Percentiles rank a stretch among this genome's conserved stretches.
Conservation (phyloP, 2,888 invertebrate genomes). For the Apantesis nais region DNA sequence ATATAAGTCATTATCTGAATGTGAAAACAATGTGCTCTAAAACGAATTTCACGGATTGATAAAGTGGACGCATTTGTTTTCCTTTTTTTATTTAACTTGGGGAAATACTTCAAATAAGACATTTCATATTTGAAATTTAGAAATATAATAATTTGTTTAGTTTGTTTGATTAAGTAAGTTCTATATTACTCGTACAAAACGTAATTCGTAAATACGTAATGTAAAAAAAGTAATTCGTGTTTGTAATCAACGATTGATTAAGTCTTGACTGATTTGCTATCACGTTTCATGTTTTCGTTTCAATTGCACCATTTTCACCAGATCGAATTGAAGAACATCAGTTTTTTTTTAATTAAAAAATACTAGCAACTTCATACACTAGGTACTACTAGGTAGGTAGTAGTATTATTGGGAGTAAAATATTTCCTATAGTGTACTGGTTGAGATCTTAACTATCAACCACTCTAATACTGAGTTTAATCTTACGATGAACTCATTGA, state of each 20-base stretch:
- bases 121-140: neutral
- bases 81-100: slow-evolving; percentile 17
- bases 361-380: too few relatives aligned
- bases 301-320: too few relatives aligned
- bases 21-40: slow-evolving; percentile 53
- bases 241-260: neutral
- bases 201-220: neutral
- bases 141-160: neutral
- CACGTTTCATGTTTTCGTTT: neutral
- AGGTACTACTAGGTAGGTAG: too few relatives aligned
- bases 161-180: neutral
- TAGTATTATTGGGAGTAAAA: too few relatives aligned
- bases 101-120: slow-evolving; percentile 1
- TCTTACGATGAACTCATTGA: too few relatives aligned
- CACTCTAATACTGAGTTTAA: too few relatives aligned
- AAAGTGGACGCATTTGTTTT: slow-evolving; percentile 25
- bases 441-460: too few relatives aligned
- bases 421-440: too few relatives aligned
- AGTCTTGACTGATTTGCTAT: neutral
- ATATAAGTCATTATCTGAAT: slow-evolving; percentile 66
- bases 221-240: too few relatives aligned
- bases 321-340: too few relatives aligned
- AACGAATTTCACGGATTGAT: slow-evolving; percentile 46
- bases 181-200: neutral
- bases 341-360: too few relatives aligned